Evolutionary conservation across 2,113 vertebrate species (phyloP).

Genomic region (Scolopax mira): DNA sequence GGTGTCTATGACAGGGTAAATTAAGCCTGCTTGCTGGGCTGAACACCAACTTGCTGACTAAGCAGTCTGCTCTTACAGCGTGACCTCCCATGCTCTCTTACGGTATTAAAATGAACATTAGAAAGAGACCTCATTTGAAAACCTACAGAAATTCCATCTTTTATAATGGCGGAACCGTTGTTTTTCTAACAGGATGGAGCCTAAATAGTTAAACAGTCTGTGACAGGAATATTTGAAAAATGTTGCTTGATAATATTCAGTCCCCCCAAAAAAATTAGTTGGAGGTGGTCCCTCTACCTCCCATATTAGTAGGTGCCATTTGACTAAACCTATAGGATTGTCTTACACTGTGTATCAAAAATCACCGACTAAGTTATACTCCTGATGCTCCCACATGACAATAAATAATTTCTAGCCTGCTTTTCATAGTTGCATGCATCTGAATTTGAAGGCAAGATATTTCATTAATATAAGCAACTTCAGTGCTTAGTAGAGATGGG

Average conservation of each 20-base stretch:
- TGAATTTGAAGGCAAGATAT: neutral
- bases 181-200: neutral
- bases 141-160: neutral
- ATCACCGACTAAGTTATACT: neutral
- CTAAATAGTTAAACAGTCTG: neutral
- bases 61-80: neutral
- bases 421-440: neutral
- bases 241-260: neutral
- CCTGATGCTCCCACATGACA: neutral
- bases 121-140: neutral
- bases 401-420: neutral
- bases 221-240: neutral
- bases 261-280: neutral
- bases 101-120: neutral
- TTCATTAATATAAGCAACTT: neutral
- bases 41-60: neutral
- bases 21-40: neutral
- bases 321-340: neutral
- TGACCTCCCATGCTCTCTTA: neutral
- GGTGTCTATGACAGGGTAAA: too few species aligned
- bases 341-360: neutral
- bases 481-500: neutral
- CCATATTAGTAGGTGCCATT: neutral
- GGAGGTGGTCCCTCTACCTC: rapidly evolving
- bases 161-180: neutral